Base-by-base conservation (phyloP, 2,888 invertebrate species). In the Salticus scenicus region DNA sequence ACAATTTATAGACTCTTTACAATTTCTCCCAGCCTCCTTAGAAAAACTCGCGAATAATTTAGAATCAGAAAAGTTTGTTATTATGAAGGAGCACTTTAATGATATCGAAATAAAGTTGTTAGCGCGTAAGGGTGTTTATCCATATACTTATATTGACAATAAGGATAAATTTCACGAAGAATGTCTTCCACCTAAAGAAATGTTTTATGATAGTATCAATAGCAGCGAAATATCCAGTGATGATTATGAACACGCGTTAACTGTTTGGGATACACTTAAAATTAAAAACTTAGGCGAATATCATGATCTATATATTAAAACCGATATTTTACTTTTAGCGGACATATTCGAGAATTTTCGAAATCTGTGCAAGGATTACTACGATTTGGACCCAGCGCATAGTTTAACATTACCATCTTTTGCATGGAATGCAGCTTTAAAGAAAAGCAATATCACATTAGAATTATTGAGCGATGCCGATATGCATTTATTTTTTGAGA, bases 251-350 rank as follows among this genome's bases (percentile, higher is more conserved):
- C 30, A 51, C 51, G 47, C 51, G 0, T 51, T 51, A 72, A 14
- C 12, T 17, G 72, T 72, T 27, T 72, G 72, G 51, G 1, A 27
- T 2, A 0, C 12, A 12, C 5, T 72, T 8, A 17, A 28, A 24
- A 47, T 72, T 12, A 17, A 51, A 51, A 74, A 5, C 14, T 7
- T 63, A 1, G 57, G 74, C 63, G 74, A 63, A 1, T 74, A 74
- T 27, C 63, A 74, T 7, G 63, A 74, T 30, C 1, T 74, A 33
- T 74, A 74, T 30, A 63, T 57, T 0, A n/a, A n/a, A 10, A 72
- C 27, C 0, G 31, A 74, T 63, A 17, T 63, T 14, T 30, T 72
- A 8, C 64, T 72, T 27, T 28, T 47, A 30, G 30, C 51, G 17
- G 47, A 47, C 24, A 20, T 72, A 1, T 72, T 51, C n/a, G 4